Percentiles rank a stretch among this genome's conserved stretches.
These are phyloP conservation scores for Ommatoiulus sabulosus DNA, from an alignment of 2,888 invertebrate genomes.

Conservation along the genomic window DNA sequence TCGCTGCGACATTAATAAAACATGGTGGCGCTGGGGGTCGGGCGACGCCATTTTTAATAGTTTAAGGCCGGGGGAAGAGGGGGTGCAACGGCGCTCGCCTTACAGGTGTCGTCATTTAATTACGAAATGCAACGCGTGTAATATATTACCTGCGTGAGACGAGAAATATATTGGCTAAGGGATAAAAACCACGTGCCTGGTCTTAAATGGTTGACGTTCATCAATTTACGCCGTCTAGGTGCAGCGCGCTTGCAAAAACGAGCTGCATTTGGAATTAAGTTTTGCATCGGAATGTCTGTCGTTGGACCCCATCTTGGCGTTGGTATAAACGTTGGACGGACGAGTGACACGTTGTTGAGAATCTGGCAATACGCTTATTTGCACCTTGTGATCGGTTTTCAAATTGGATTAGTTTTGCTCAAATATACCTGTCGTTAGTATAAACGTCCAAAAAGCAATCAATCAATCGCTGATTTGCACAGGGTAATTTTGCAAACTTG, in stretches of 20 bases:
- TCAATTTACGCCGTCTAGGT: neutral
- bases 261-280: neutral
- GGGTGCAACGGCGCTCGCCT: neutral
- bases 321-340: too few species aligned
- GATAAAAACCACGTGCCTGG: neutral
- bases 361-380: too few species aligned
- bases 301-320: too few species aligned
- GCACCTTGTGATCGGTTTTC: too few species aligned
- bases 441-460: too few species aligned
- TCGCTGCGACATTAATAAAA: neutral
- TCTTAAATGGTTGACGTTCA: neutral
- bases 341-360: too few species aligned
- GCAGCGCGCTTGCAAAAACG: neutral
- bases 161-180: neutral
- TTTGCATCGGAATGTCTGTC: neutral
- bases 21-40: too few species aligned
- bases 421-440: too few species aligned
- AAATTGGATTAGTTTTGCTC: too few species aligned
- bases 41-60: neutral
- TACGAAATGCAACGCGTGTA: neutral
- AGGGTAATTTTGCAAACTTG: too few species aligned
- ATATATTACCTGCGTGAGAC: neutral
- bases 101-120: neutral
- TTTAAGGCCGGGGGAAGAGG: too few species aligned
- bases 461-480: too few species aligned